Evolutionary conservation across 37 sponge, comb jelly and placozoan genomes (phyloP).

Genomic region (Crambe crambe): DNA sequence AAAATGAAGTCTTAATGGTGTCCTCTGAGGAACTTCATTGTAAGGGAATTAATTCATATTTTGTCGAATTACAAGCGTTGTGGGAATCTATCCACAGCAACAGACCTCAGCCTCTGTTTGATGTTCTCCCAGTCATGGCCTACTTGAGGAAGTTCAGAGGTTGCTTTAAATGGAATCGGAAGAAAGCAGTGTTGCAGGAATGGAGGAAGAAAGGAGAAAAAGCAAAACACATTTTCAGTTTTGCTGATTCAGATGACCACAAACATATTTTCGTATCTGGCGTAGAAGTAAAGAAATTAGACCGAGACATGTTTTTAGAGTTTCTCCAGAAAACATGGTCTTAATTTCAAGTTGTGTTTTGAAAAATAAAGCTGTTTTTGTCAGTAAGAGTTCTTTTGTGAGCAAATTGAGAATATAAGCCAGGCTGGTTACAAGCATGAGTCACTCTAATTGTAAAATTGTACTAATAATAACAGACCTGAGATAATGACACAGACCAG

Average conservation of each 20-base stretch:
- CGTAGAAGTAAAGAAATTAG: neutral
- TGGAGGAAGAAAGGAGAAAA: neutral
- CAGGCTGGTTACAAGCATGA: too few relatives aligned
- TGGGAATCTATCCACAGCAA: constrained; percentile 41
- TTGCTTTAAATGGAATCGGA: constrained; percentile 22
- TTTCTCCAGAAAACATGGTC: neutral
- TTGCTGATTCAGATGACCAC: constrained; percentile 3
- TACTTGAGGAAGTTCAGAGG: neutral
- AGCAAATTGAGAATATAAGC: too few relatives aligned
- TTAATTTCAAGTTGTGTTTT: too few relatives aligned
- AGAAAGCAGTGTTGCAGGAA: constrained; percentile 39
- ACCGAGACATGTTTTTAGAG: neutral
- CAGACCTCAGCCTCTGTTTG: constrained; percentile 48
- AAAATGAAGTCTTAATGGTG: neutral
- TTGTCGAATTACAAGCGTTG: constrained; percentile 19
- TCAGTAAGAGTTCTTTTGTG: too few relatives aligned
- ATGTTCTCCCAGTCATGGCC: constrained; percentile 52
- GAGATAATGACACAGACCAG: too few relatives aligned
- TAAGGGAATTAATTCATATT: neutral
- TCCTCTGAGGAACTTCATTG: constrained; percentile 10
- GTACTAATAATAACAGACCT: too few relatives aligned
- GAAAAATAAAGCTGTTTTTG: too few relatives aligned
- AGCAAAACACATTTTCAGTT: neutral
- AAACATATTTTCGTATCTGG: neutral
- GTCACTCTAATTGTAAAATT: too few relatives aligned